A percentile compares a stretch with the other conserved stretches of the same genome.
phyloP scores from a whole-genome alignment of 2,888 invertebrate species.

The Chouioia cunea region DNA sequence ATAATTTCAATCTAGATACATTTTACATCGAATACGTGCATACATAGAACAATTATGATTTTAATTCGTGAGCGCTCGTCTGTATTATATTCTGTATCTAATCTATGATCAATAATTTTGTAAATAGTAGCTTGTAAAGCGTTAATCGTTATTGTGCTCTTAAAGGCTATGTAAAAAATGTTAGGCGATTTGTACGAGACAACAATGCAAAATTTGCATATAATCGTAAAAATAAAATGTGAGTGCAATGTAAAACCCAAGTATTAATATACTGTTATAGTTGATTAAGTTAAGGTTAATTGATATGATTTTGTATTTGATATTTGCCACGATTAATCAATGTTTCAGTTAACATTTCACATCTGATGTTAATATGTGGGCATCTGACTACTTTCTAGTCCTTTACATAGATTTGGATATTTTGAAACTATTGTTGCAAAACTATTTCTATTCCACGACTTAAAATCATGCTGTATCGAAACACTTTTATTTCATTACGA shows the following conservation, averaged over 20 bases:
- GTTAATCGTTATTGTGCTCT: slow-evolving; percentile 46
- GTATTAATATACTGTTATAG: slow-evolving; percentile 3
- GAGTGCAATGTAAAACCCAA: slow-evolving; percentile 22
- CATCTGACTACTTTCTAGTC: no score
- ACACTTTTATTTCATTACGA: no score
- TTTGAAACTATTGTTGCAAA: no score
- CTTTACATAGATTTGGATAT: no score
- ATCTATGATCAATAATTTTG: slow-evolving; percentile 35
- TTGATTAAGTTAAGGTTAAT: background rate
- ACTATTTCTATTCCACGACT: no score
- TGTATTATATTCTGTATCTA: slow-evolving; percentile 44
- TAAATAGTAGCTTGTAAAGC: slow-evolving; percentile 47
- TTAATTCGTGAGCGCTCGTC: slow-evolving; percentile 34
- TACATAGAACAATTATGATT: background rate
- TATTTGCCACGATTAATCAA: background rate
- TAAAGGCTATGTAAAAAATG: slow-evolving; percentile 43
- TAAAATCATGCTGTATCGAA: no score
- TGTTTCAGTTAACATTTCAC: no score
- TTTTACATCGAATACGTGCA: slow-evolving; percentile 1
- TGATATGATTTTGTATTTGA: background rate
- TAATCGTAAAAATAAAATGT: slow-evolving; percentile 10
- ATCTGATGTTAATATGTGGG: background rate
- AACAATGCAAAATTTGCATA: slow-evolving; percentile 21
- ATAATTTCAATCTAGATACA: slow-evolving; percentile 5
- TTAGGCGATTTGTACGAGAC: slow-evolving; percentile 34